phyloP scores from a whole-genome alignment of 2,797 vertebrate species.

The Pelochelys cantorii region DNA sequence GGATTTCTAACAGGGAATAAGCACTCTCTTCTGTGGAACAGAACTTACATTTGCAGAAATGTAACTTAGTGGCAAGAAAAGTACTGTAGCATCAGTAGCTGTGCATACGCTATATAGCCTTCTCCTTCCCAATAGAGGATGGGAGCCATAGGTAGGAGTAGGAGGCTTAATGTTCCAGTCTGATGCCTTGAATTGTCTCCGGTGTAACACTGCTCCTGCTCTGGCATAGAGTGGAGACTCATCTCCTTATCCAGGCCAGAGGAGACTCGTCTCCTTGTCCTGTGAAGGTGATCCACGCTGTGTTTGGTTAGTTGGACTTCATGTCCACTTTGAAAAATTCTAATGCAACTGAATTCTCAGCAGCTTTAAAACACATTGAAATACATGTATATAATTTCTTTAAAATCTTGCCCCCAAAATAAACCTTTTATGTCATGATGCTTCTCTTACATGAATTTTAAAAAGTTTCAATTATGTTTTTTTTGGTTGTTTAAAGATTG shows the following conservation, averaged over 20 bases:
- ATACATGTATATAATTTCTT: background rate
- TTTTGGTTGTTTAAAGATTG: constrained; percentile 81
- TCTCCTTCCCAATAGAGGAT: background rate
- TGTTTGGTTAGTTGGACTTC: background rate
- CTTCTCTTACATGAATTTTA: background rate
- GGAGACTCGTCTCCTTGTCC: background rate
- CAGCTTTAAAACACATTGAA: background rate
- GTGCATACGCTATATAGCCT: background rate
- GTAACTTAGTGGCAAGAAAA: background rate
- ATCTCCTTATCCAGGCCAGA: background rate
- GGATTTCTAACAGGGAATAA: background rate
- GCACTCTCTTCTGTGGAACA: background rate
- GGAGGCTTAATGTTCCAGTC: background rate
- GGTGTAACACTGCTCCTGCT: background rate
- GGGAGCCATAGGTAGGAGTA: background rate
- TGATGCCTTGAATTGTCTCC: background rate
- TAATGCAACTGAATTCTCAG: background rate
- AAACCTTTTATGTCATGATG: background rate
- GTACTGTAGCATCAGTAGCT: background rate
- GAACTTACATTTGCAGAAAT: background rate
- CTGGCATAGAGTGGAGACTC: background rate
- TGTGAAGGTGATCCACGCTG: background rate
- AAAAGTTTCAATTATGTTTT: background rate
- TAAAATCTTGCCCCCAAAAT: background rate
- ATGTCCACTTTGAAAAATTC: background rate